A percentile compares a stretch with the other conserved stretches of the same genome.
phyloP scores from a whole-genome alignment of 2,888 invertebrate genomes.

The Andrena chrysosceles region DNA sequence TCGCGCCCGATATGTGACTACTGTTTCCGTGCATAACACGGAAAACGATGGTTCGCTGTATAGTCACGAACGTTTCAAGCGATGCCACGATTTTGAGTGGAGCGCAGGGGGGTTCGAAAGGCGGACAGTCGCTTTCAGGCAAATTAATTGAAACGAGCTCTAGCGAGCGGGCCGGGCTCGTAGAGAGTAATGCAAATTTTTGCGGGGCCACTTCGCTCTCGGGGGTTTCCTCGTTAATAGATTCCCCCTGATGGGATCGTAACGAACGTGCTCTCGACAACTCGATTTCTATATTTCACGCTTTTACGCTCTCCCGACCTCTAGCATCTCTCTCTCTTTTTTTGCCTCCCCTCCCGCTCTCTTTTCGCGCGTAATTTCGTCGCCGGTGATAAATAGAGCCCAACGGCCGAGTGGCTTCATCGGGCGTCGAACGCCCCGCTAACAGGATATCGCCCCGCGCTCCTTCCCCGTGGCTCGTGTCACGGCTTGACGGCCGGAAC shows the following conservation, averaged over 20 bases:
- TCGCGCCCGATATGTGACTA: conserved; percentile 18
- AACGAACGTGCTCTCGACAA: conserved; percentile 35
- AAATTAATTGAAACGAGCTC: conserved; percentile 45
- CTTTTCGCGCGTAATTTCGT: conserved; percentile 46
- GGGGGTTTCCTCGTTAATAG: conserved; percentile 31
- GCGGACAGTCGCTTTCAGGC: conserved; percentile 28
- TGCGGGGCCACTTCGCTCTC: not conserved
- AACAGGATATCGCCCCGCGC: conserved; percentile 35
- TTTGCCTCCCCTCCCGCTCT: not conserved
- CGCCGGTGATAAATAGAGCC: conserved; percentile 50
- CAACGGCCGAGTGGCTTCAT: conserved; percentile 15
- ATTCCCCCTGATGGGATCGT: conserved; percentile 35
- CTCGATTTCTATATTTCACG: conserved; percentile 29
- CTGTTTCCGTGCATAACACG: not conserved
- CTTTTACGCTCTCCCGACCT: conserved; percentile 11
- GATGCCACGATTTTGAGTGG: not conserved
- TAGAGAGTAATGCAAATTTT: conserved; percentile 22
- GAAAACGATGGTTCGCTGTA: not conserved
- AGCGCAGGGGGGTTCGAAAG: not conserved
- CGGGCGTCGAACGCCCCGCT: conserved; percentile 27
- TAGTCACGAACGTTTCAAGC: conserved; percentile 12
- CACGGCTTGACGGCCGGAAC: no score
- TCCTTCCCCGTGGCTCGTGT: conserved; percentile 6
- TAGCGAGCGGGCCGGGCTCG: not conserved
- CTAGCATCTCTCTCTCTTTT: conserved; percentile 2